Evolutionary conservation across 2,888 invertebrate genomes (phyloP), one percentile per base, ranked within the genome.

Genomic region (Leptogaster cylindrica): DNA sequence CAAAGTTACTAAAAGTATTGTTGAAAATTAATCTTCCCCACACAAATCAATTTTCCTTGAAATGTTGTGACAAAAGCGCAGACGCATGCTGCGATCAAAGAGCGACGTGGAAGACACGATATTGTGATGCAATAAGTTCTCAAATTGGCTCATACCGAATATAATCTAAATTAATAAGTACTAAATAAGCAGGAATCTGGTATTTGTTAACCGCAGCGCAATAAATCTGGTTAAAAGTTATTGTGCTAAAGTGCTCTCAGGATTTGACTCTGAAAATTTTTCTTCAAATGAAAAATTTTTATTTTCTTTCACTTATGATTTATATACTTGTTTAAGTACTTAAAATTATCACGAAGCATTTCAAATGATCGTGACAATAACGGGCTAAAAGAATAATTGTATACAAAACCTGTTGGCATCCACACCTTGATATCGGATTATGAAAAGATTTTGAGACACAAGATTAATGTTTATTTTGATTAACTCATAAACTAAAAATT

Each of bases 401-500:
- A 66, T 66, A 66, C 66, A 66, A 66, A 66, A 66, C 66, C 66
- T 66, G 66, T 58, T 27, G 10, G 20, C 41, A 46, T 52, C 52
- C 52, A 36, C 36, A 28, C 58, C 48, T 52, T 52, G 36, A 25
- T 25, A 65, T 41, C 23, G 36, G 51, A 65, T 12, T 28, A 6
- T 31, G 28, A 55, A 48, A 33, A 31, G 8, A 31, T n/a, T 64
- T 46, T 64, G 28, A 48, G 46, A 33, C 8, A n/a, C 33, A 64
- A 64, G 28, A 20, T 18, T 8, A 18, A n/a, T 12, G 44, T 39
- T 48, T 50, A 50, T 44, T 65, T 67, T 69, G 67, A 69, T 69
- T 67, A 69, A 69, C 50, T 67, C 41, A 67, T 69, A 69, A 69
- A 69, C 14, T 31, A 20, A 51, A 6, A 33, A 28, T 65, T 65